phyloP scores from a whole-genome alignment of 1,140 invertebrate genomes.

The Eupristina koningsbergeri region DNA sequence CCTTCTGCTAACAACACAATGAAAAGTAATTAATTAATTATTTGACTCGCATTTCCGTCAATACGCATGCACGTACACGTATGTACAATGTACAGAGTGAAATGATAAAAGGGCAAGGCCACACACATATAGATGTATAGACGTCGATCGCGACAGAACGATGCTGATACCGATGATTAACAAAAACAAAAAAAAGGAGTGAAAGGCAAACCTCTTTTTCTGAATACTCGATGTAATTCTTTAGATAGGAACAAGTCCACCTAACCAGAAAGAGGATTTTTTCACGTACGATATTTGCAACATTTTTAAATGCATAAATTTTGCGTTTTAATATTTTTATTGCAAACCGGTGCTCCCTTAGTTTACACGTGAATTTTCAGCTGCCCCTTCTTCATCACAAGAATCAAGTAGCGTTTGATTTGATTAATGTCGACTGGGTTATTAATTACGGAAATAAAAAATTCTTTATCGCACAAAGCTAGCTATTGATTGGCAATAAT shows the following conservation, averaged over 20 bases:
- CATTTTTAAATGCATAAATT: not conserved
- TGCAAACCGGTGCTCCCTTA: not conserved
- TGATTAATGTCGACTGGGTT: not conserved
- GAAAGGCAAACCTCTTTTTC: not conserved
- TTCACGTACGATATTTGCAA: not conserved
- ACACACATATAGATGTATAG: slow-evolving; percentile 3
- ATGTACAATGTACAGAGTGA: not conserved
- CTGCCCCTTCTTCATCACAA: not conserved
- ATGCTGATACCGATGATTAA: not conserved
- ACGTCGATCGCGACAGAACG: not conserved
- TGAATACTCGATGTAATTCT: not conserved
- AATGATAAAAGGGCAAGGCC: slow-evolving; percentile 42
- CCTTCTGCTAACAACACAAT: not conserved
- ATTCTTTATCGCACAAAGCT: not conserved
- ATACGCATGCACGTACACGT: not conserved
- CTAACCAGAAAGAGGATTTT: not conserved
- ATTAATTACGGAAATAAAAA: too few species aligned
- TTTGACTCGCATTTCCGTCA: not conserved
- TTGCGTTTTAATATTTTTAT: not conserved
- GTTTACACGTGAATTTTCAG: not conserved
- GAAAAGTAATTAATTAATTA: not conserved
- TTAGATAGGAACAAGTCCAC: not conserved
- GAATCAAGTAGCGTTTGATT: not conserved
- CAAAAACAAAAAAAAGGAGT: not conserved
- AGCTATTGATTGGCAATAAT: not conserved